These are phyloP conservation scores for Hirtodrosophila alboralis DNA, from an alignment of 2,888 invertebrate species.

Conservation along the genomic window DNA sequence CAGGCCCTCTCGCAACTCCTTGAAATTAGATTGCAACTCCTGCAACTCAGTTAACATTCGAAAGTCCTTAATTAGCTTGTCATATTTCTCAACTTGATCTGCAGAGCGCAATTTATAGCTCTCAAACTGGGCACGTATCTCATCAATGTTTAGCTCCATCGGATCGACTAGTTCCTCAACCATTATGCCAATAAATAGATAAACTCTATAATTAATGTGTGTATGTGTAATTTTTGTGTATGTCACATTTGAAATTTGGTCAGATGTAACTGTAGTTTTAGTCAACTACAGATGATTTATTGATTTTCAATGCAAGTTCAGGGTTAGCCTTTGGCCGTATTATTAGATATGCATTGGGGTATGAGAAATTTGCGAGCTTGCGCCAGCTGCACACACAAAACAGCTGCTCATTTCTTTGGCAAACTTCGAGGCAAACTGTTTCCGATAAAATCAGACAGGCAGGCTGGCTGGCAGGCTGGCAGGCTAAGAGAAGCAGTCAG, in stretches of 20 bases:
- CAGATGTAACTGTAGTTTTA: slow-evolving; percentile 3
- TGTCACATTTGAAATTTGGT: slow-evolving; percentile 11
- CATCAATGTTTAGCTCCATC: slow-evolving; percentile 27
- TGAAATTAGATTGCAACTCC: too few relatives aligned
- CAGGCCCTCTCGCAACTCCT: too few relatives aligned
- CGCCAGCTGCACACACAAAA: slow-evolving; percentile 48
- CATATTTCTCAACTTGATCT: not conserved
- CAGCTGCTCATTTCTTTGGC: slow-evolving; percentile 67
- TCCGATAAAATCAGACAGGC: slow-evolving; percentile 12
- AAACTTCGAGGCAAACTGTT: slow-evolving; percentile 50
- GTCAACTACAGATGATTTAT: slow-evolving; percentile 43
- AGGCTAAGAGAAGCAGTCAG: not conserved
- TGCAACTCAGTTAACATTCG: too few relatives aligned
- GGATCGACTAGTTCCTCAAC: slow-evolving; percentile 8
- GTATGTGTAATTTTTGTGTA: slow-evolving; percentile 3
- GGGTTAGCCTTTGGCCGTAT: slow-evolving; percentile 50
- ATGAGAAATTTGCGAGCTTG: slow-evolving; percentile 55
- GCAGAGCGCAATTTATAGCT: slow-evolving; percentile 4
- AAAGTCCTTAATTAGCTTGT: slow-evolving; percentile 6
- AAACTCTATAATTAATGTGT: not conserved
- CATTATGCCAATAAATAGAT: not conserved
- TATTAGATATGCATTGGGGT: slow-evolving; percentile 53
- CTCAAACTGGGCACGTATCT: slow-evolving; percentile 36
- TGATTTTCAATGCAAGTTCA: slow-evolving; percentile 74
- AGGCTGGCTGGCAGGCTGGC: not conserved